Base-by-base conservation (phyloP, 1,140 invertebrate species). In the Littorina saxatilis region DNA sequence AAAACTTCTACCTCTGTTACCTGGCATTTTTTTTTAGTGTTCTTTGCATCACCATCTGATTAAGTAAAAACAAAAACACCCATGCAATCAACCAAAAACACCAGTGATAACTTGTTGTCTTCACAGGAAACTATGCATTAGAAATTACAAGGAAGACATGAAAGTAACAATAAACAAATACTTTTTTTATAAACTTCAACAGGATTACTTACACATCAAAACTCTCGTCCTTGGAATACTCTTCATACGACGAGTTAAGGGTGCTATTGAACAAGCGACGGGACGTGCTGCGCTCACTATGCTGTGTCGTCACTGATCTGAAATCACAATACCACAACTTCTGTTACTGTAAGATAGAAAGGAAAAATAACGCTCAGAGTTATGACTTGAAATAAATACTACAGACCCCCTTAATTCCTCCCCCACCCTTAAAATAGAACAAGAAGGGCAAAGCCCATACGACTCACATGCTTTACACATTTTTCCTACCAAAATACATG, bases 141-240 rank as follows among this genome's bases (percentile, higher is more conserved):
- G n/a, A n/a, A n/a, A n/a, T n/a, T n/a, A n/a, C n/a, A n/a, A n/a
- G n/a, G n/a, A n/a, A n/a, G n/a, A n/a, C n/a, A n/a, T n/a, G n/a
- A n/a, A n/a, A n/a, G n/a, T n/a, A n/a, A n/a, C n/a, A n/a, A n/a
- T n/a, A n/a, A n/a, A 4, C 23, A 61, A 61, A 61, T 23, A 61
- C 7, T 13, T 61, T 61, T 23, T 5, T 7, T 7, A n/a, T 61
- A 61, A 11, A 23, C 27, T 23, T n/a, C 58, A 61, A 61, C 58
- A n/a, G n/a, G 20, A 11, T 13, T 72, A 73, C 79, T 80, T 80
- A 80, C 79, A 80, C 35, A 37, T 80, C 79, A 80, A 80, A 80
- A 52, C 29, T 58, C 58, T 80, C 79, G 37, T 73, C 37, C 13
- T 58, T 13, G 17, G 50, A 35, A 40, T 61, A 73, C 9, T 80